Conservation (phyloP, 2,797 vertebrate species). For the Chromis chromis region DNA sequence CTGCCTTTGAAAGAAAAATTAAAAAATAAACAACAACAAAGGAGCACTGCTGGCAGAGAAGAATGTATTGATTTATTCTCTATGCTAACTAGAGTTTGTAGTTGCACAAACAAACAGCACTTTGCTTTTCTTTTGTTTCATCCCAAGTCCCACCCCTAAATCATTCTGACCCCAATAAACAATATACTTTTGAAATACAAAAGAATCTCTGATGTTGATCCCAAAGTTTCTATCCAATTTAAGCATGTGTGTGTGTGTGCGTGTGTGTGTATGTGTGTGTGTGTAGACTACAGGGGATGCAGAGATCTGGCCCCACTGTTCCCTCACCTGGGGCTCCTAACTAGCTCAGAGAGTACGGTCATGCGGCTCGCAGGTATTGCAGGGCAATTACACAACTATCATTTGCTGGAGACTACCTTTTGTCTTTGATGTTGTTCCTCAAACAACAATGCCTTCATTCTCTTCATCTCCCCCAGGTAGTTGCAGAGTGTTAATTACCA, state of each 20-base stretch:
- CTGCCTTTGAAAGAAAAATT: slow-evolving; percentile 25
- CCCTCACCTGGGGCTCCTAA: slow-evolving; percentile 79
- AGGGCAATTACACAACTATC: slow-evolving; percentile 82
- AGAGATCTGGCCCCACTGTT: slow-evolving; percentile 63
- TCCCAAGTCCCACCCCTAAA: slow-evolving; percentile 74
- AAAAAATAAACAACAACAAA: slow-evolving; percentile 61
- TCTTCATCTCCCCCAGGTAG: slow-evolving; percentile 67
- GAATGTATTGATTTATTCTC: slow-evolving; percentile 69
- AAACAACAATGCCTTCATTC: slow-evolving; percentile 78
- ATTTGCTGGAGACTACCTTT: slow-evolving; percentile 81
- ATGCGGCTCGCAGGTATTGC: slow-evolving; percentile 70
- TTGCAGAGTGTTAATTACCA: slow-evolving; percentile 79
- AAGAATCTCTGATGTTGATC: slow-evolving; percentile 73
- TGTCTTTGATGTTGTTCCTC: slow-evolving; percentile 82
- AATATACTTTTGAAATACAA: slow-evolving; percentile 72
- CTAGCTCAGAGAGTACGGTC: slow-evolving; percentile 75
- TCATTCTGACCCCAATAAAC: slow-evolving; percentile 75
- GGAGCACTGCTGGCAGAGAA: slow-evolving; percentile 59
- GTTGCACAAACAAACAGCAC: slow-evolving; percentile 69
- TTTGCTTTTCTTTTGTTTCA: slow-evolving; percentile 74
- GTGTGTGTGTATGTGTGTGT: slow-evolving; percentile 45
- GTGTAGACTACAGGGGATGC: slow-evolving; percentile 52
- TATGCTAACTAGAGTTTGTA: slow-evolving; percentile 69
- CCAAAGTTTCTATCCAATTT: slow-evolving; percentile 71
- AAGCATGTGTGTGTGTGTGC: slow-evolving; percentile 49